Evolutionary conservation across 2,888 invertebrate species (phyloP).

Genomic region (Nemotelus nigrinus): DNA sequence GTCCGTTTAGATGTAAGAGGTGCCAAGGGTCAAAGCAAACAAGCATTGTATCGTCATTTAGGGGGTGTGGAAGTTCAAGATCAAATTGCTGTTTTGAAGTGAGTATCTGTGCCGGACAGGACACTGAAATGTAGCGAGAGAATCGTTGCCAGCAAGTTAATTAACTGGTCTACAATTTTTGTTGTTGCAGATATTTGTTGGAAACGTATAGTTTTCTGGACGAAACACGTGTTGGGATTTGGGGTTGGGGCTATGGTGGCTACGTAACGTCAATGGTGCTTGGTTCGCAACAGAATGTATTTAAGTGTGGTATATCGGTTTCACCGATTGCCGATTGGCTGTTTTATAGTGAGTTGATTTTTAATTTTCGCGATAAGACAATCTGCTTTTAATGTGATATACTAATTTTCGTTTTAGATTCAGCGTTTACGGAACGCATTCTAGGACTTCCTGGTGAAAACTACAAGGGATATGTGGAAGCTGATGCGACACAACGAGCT

Average conservation of each 20-base stretch:
- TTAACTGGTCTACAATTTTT: background rate
- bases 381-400: background rate
- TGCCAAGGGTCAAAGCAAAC: slow-evolving; percentile 81
- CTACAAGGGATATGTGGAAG: slow-evolving; percentile 90
- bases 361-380: background rate
- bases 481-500: slow-evolving; percentile 89
- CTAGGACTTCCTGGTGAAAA: slow-evolving; percentile 89
- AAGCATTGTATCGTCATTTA: slow-evolving; percentile 81
- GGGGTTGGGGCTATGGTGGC: slow-evolving; percentile 97
- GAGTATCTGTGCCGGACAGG: slow-evolving; percentile 46
- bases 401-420: slow-evolving; percentile 70
- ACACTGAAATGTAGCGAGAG: background rate
- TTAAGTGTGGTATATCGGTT: slow-evolving; percentile 93
- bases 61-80: slow-evolving; percentile 93
- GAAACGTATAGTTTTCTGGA: slow-evolving; percentile 86
- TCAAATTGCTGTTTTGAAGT: slow-evolving; percentile 86
- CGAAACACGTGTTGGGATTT: slow-evolving; percentile 87
- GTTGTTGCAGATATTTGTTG: slow-evolving; percentile 73
- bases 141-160: slow-evolving; percentile 2
- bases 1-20: slow-evolving; percentile 92
- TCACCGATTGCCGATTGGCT: slow-evolving; percentile 97
- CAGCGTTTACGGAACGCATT: slow-evolving; percentile 94
- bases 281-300: slow-evolving; percentile 85
- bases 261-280: slow-evolving; percentile 93
- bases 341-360: slow-evolving; percentile 84